Percentiles rank a stretch among this genome's conserved stretches.
These are phyloP conservation scores for Drosophila ogumai DNA, from an alignment of 1,140 invertebrate species.

Conservation along the genomic window DNA sequence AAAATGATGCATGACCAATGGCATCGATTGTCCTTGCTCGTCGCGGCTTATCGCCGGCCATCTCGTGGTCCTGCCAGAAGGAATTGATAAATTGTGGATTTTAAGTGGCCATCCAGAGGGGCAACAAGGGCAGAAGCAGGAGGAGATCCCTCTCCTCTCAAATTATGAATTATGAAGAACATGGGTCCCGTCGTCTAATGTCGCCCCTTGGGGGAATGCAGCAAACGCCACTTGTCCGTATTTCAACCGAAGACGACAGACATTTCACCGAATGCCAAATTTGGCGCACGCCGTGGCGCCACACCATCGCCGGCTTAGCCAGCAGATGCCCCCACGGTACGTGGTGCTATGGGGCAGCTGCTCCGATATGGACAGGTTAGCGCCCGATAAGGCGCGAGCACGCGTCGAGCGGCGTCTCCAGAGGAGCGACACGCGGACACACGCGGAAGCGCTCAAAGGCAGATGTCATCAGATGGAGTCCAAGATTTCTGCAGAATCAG, in stretches of 20 bases:
- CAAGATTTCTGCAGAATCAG: slow-evolving; percentile 52
- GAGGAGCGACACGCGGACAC: slow-evolving; percentile 72
- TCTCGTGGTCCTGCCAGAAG: slow-evolving; percentile 63
- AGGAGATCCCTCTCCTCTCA: background rate
- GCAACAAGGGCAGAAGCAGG: background rate
- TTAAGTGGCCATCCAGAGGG: slow-evolving; percentile 56
- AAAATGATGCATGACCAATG: slow-evolving; percentile 64
- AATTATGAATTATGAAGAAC: slow-evolving; percentile 48
- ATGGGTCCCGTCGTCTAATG: slow-evolving; percentile 55
- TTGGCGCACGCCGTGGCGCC: slow-evolving; percentile 78
- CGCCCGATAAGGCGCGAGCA: slow-evolving; percentile 76
- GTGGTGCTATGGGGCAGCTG: slow-evolving; percentile 57
- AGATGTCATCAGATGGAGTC: slow-evolving; percentile 62
- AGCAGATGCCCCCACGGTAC: slow-evolving; percentile 32
- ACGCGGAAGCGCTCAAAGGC: slow-evolving; percentile 73
- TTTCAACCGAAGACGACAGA: slow-evolving; percentile 50
- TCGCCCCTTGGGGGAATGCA: slow-evolving; percentile 47
- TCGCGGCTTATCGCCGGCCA: slow-evolving; percentile 60
- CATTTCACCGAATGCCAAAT: slow-evolving; percentile 78
- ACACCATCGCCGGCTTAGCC: slow-evolving; percentile 56
- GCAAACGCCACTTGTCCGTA: slow-evolving; percentile 48
- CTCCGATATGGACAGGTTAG: slow-evolving; percentile 78
- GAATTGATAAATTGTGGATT: slow-evolving; percentile 75
- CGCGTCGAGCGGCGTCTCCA: slow-evolving; percentile 61
- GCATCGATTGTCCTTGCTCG: slow-evolving; percentile 26